These are phyloP conservation scores for Lota lota DNA, from an alignment of 2,113 vertebrate species.

Conservation along the genomic window DNA sequence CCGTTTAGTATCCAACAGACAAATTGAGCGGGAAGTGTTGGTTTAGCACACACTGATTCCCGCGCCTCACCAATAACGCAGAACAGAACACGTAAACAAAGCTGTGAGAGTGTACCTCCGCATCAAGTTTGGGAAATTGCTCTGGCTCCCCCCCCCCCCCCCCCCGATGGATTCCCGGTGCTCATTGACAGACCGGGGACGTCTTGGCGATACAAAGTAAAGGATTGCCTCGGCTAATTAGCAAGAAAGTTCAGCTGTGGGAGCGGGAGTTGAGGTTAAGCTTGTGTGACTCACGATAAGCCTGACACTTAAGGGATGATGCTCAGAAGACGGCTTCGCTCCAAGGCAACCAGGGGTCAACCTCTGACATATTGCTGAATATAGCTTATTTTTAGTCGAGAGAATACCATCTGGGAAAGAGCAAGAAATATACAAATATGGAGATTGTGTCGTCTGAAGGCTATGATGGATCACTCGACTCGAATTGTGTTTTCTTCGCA, in stretches of 20 bases:
- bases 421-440: too few relatives aligned
- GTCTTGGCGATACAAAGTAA: constrained; percentile 23
- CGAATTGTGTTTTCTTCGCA: not conserved
- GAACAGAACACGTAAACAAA: not conserved
- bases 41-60: constrained; percentile 34
- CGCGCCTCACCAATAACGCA: constrained; percentile 10
- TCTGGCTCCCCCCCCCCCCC: not conserved
- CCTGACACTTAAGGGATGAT: constrained; percentile 45
- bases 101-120: not conserved
- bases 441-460: too few relatives aligned
- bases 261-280: constrained; percentile 59
- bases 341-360: too few relatives aligned
- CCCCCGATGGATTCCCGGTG: constrained; percentile 46
- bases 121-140: too few relatives aligned
- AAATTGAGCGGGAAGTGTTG: constrained; percentile 29
- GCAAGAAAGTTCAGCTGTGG: constrained; percentile 36
- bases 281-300: constrained; percentile 53
- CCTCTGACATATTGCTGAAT: too few relatives aligned
- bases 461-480: not conserved
- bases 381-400: too few relatives aligned
- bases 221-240: constrained; percentile 53
- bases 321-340: constrained; percentile 6
- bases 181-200: constrained; percentile 51
- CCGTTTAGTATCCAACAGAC: constrained; percentile 3
- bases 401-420: too few relatives aligned